These are phyloP conservation scores for Gonocerus acuteangulatus DNA, from an alignment of 2,888 invertebrate genomes.

Conservation along the genomic window DNA sequence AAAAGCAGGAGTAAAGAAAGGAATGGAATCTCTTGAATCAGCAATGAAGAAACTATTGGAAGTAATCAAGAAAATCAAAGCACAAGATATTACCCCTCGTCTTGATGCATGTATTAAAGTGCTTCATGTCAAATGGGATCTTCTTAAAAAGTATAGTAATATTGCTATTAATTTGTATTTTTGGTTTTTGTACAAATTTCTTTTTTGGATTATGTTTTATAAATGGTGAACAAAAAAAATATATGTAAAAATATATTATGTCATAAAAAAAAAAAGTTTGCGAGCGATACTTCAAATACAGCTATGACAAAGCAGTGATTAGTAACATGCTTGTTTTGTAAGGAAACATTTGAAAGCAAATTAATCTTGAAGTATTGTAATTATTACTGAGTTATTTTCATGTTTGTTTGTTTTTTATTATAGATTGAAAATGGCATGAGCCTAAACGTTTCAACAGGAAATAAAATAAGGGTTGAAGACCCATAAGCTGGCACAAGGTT, in stretches of 20 bases:
- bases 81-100: conserved; percentile 44
- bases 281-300: too few relatives aligned
- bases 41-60: conserved; percentile 62
- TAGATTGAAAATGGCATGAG: too few relatives aligned
- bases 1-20: conserved; percentile 59
- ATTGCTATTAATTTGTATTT: neutral
- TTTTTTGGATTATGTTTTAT: neutral
- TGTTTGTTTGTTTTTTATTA: too few relatives aligned
- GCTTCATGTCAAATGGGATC: conserved; percentile 58
- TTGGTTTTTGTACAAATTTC: neutral
- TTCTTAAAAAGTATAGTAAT: conserved; percentile 48
- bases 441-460: too few relatives aligned
- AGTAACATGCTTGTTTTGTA: too few relatives aligned
- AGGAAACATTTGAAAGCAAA: too few relatives aligned
- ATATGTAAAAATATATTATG: neutral
- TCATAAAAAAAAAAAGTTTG: too few relatives aligned
- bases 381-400: too few relatives aligned
- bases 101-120: conserved; percentile 44
- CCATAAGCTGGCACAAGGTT: too few relatives aligned
- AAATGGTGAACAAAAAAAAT: neutral
- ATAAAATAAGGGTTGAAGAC: too few relatives aligned
- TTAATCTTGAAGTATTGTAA: too few relatives aligned
- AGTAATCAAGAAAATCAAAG: conserved; percentile 59
- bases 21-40: conserved; percentile 65
- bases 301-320: too few relatives aligned